Evolutionary conservation across 2,113 vertebrate genomes (phyloP).

Genomic region (Sander lucioperca): DNA sequence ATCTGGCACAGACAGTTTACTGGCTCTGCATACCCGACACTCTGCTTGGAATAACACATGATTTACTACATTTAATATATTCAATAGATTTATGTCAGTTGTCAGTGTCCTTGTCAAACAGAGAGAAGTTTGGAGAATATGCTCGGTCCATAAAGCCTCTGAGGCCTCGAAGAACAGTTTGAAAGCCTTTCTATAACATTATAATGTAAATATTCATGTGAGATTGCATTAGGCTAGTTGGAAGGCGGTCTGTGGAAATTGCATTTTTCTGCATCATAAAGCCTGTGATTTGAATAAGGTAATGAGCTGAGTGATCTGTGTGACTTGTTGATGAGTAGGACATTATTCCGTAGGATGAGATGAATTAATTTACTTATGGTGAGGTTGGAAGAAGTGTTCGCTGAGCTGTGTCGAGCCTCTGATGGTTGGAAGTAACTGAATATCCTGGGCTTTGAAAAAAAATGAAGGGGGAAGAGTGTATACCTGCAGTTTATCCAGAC

Average conservation of each 20-base stretch:
- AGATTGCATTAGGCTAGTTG: background rate
- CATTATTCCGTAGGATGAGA: background rate
- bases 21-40: background rate
- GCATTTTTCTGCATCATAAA: constrained; percentile 13
- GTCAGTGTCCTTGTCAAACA: background rate
- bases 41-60: background rate
- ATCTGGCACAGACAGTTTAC: background rate
- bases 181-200: background rate
- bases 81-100: background rate
- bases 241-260: background rate
- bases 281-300: constrained; percentile 5
- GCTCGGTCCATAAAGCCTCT: background rate
- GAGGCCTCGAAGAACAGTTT: background rate
- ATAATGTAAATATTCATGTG: constrained; percentile 23
- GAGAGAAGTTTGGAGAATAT: background rate
- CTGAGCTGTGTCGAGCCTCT: background rate
- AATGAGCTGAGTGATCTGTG: background rate
- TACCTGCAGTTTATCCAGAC: background rate
- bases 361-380: constrained; percentile 3
- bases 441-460: background rate
- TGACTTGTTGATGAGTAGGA: background rate
- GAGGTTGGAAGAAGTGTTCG: background rate
- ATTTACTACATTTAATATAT: background rate
- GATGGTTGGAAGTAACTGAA: background rate
- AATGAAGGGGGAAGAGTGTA: background rate